Base-by-base conservation (phyloP, 2,888 invertebrate species). In the Tenodera sinensis region DNA sequence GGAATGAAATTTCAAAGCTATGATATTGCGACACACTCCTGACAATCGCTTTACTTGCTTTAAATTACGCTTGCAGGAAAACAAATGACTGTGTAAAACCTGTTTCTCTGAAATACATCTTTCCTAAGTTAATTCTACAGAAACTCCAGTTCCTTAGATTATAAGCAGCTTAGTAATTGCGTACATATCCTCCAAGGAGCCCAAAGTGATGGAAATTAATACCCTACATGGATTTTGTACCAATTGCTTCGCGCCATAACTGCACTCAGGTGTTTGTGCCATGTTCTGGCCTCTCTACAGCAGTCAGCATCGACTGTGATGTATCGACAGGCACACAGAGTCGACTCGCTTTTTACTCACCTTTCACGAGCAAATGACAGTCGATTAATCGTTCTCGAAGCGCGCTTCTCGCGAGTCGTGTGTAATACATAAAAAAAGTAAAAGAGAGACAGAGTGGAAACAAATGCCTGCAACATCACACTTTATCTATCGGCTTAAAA, bases 401-500 rank as follows among this genome's bases (percentile, higher is more conserved):
- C 54, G 54, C 54, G 54, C 54, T 71, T 71, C 54, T 71, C 54
- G 20, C 54, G 54, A 71, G 54, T 71, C 54, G 54, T 71, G 54
- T 71, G 54, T 71, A 71, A 71, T 71, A 71, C 54, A 25, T 15
- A 71, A 71, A 71, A 71, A 15, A 71, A 20, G 25, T 20, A 20
- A 71, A 71, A 71, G 54, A 71, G 54, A 71, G 54, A 25, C 54
- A 83, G 25, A n/a, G 81, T 34, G 30, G 12, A 25, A 87, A 87
- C 87, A 87, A 87, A 83, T 82, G 34, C 83, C 25, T 71, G 54
- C 54, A 71, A 71, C 54, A 71, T 83, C 34, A 86, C 25, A 12
- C 34, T 87, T 87, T 87, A 87, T 87, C 87, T 87, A 83, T 87
- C 28, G 54, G 30, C 87, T 87, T 87, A 87, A 87, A 83, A 87